Base-by-base conservation (phyloP, 2,113 vertebrate species). In the Colinus virginianus region DNA sequence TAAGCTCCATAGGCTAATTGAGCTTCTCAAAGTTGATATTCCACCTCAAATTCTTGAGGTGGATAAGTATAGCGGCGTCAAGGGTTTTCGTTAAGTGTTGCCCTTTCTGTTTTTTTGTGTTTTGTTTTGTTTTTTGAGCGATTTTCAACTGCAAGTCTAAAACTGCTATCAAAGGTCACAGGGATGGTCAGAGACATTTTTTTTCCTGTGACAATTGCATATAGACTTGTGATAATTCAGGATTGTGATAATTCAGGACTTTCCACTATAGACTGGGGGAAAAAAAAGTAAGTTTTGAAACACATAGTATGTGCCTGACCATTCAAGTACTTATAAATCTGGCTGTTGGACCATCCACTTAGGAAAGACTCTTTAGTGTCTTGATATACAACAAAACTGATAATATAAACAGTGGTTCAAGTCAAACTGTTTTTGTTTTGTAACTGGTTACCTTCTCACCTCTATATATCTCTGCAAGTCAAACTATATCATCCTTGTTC, bases 191-290 rank as follows among this genome's bases (percentile, higher is more conserved):
- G 20, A 92, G 28, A 85, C 3, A n/a, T 15, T 4, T 32, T 55
- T 88, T 76, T 84, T 4, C 48, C 49, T 49, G 1, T 58, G 22
- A 61, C 36, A 88, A 78, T 88, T 81, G 48, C 21, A 61, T 64
- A 42, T 58, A 80, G 79, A 66, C 77, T 88, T 90, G 36, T 58
- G 59, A n/a, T 83, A 74, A 92, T 86, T 85, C 61, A 55, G 42
- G 82, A 7, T 88, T 90, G 36, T 58, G 59, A n/a, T 83, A 74
- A 92, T 86, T 85, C 61, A 55, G 42, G 82, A 7, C 3, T 78
- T 83, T 86, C 64, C 10, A 34, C 14, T 30, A 55, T 11, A 68
- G 40, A 43, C 43, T 58, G 34, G 56, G 59, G 74, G 69, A 77
- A 25, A 11, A 45, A 32, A 36, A 56, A 49, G 48, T 26, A 51